Conservation (phyloP, 37 sponge, comb jelly and placozoan species). For the Agelas oroides region DNA sequence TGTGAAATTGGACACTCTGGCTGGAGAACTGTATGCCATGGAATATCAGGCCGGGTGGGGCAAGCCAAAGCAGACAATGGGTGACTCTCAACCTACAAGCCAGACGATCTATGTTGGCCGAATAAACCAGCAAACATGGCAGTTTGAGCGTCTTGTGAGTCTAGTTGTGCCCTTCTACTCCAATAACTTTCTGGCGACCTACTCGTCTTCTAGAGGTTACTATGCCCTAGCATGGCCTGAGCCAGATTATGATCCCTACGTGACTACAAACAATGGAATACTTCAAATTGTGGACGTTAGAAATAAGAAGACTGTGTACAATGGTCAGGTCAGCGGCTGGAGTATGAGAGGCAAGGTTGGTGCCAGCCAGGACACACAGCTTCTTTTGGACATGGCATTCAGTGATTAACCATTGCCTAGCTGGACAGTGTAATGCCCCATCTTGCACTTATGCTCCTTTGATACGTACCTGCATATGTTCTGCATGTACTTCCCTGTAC, state of each 20-base stretch:
- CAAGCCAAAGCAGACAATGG: neutral
- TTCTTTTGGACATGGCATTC: neutral
- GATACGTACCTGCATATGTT: too few relatives aligned
- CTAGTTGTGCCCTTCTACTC: neutral
- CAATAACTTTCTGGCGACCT: neutral
- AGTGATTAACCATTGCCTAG: neutral
- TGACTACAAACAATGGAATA: neutral
- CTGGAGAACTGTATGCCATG: neutral
- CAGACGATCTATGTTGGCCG: neutral
- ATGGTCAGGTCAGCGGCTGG: neutral
- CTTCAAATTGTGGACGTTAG: constrained; percentile 6
- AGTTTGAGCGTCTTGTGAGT: neutral
- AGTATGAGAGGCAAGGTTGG: constrained; percentile 7
- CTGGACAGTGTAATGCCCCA: too few relatives aligned
- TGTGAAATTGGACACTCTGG: neutral
- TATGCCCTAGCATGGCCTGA: constrained; percentile 7
- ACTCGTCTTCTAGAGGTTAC: neutral
- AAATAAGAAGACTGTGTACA: neutral
- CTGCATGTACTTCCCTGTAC: too few relatives aligned
- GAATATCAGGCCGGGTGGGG: neutral
- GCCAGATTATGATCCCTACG: constrained; percentile 1
- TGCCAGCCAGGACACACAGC: neutral
- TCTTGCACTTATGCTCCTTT: too few relatives aligned
- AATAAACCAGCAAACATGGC: neutral
- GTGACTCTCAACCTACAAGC: neutral